phyloP scores from a whole-genome alignment of 2,888 invertebrate genomes.

The Lysandra coridon region DNA sequence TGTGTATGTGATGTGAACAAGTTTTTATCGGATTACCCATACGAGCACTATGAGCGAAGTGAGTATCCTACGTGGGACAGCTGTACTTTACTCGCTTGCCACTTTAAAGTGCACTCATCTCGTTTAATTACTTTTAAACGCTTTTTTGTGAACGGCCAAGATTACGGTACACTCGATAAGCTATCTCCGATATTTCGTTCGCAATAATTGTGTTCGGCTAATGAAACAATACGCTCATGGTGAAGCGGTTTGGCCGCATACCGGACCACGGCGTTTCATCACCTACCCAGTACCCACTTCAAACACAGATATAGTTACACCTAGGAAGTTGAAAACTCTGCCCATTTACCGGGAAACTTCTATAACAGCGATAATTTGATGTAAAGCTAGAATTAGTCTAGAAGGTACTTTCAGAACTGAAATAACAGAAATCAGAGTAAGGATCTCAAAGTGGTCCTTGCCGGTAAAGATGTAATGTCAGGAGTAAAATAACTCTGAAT shows the following conservation, averaged over 20 bases:
- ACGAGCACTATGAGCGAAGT: conserved; percentile 71
- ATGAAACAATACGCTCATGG: conserved; percentile 9
- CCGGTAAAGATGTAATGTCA: not conserved
- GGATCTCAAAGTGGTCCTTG: too few relatives aligned
- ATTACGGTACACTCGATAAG: conserved; percentile 26
- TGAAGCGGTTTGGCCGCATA: not conserved
- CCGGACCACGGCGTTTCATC: not conserved
- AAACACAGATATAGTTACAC: not conserved
- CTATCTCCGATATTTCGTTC: not conserved
- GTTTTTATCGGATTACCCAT: conserved; percentile 51
- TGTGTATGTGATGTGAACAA: conserved; percentile 60
- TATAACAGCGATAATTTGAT: too few relatives aligned
- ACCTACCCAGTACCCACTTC: not conserved
- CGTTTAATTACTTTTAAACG: conserved; percentile 15
- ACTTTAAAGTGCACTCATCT: not conserved
- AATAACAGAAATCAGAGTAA: too few relatives aligned
- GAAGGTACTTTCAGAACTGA: too few relatives aligned
- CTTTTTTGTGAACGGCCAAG: conserved; percentile 4
- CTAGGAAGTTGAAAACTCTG: not conserved
- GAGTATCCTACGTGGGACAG: conserved; percentile 51
- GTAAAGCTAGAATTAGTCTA: too few relatives aligned
- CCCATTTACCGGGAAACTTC: not conserved
- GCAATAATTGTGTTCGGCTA: conserved; percentile 16
- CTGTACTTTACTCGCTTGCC: too few relatives aligned
- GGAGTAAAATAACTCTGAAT: not conserved